Evolutionary conservation across 2,888 invertebrate genomes (phyloP), one percentile per base, ranked within the genome.

Genomic region (Lysandra coridon): DNA sequence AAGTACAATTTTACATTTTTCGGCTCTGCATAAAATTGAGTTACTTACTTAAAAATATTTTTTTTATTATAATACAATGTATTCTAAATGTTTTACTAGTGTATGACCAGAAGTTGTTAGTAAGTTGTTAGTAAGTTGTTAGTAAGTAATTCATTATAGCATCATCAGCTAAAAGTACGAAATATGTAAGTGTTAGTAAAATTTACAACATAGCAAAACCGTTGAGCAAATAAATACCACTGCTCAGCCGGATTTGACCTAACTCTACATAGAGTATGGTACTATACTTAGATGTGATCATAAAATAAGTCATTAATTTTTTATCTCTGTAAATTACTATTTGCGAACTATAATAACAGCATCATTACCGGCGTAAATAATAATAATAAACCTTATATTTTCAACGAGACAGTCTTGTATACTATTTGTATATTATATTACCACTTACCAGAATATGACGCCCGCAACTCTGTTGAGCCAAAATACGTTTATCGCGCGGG

Each of bases 161-260:
- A 37, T 14, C 4, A 14, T 69, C 69, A 69, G 69, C 69, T 37
- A 33, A 69, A 69, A 12, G 4, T 33, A 14, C 5, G 4, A 69
- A 69, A 69, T 37, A 14, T 33, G 33, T 69, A 6, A 23, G 69
- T 17, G 69, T 33, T 4, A 69, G 69, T 69, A 69, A 69, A 69
- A 33, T 69, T 37, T 69, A 69, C 69, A 37, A 69, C 69, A 33
- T 69, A 69, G 33, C 69, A 37, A 37, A 69, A 69, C 69, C 6
- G 30, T 69, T 69, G 14, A 14, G 14, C 12, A 64, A 62, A n/a
- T 62, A 30, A 30, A 64, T 64, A 30, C 10, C 0, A 64, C n/a
- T 7, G 62, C 10, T 30, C 10, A 30, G 30, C 4, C 69, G 33
- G 33, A 69, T 37, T 69, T 37, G 33, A 69, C 69, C 69, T 17